A percentile compares a stretch with the other conserved stretches of the same genome.
These are phyloP conservation scores for Erebia aethiops DNA, from an alignment of 2,888 invertebrate genomes.

Conservation along the genomic window DNA sequence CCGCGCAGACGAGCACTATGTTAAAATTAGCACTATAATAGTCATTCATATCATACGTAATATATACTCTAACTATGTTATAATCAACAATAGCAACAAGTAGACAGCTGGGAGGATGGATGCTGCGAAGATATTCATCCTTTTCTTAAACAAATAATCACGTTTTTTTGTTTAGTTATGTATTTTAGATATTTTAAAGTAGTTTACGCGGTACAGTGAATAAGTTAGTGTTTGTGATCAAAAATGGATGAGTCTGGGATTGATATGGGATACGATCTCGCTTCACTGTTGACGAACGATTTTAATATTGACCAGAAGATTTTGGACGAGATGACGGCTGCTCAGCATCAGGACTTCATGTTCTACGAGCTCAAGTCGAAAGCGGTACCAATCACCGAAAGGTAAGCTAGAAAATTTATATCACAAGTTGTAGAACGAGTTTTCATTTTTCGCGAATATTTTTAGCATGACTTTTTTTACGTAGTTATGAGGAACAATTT, in stretches of 20 bases:
- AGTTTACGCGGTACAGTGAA: slow-evolving; percentile 58
- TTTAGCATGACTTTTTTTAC: slow-evolving; percentile 63
- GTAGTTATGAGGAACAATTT: slow-evolving; percentile 77
- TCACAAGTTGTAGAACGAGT: slow-evolving; percentile 11
- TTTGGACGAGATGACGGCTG: slow-evolving; percentile 81
- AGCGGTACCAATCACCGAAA: slow-evolving; percentile 82
- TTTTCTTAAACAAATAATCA: slow-evolving; percentile 59
- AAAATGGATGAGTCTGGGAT: slow-evolving; percentile 86
- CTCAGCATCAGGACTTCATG: slow-evolving; percentile 84
- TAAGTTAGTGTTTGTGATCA: slow-evolving; percentile 64
- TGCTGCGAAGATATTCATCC: slow-evolving; percentile 64
- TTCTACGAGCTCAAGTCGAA: slow-evolving; percentile 85
- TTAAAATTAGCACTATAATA: slow-evolving; percentile 54
- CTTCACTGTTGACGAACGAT: slow-evolving; percentile 81
- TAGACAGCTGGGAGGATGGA: slow-evolving; percentile 79
- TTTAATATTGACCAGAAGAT: slow-evolving; percentile 78
- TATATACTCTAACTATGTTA: slow-evolving; percentile 47
- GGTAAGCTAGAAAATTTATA: slow-evolving; percentile 65
- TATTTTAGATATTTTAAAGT: slow-evolving; percentile 52
- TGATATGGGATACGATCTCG: slow-evolving; percentile 85
- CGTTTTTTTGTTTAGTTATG: slow-evolving; percentile 63
- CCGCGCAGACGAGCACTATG: slow-evolving; percentile 28
- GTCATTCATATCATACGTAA: slow-evolving; percentile 62
- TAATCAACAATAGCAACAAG: slow-evolving; percentile 74
- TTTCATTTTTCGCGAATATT: slow-evolving; percentile 60